A percentile compares a stretch with the other conserved stretches of the same genome.
Conservation (phyloP, 1,140 invertebrate genomes). For the Anadara kagoshimensis region DNA sequence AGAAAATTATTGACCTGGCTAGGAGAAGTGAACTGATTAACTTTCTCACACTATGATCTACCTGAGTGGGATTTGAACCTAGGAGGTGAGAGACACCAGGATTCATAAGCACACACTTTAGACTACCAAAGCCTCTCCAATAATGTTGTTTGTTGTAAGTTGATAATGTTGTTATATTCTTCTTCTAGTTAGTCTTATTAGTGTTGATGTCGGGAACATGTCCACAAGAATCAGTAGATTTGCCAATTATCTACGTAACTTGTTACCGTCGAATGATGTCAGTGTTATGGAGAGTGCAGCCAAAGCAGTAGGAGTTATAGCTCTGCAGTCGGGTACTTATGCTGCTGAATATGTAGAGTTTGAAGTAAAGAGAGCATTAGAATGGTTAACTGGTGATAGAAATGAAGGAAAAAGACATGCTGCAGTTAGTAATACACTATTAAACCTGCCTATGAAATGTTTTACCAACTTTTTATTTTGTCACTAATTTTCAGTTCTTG, state of each 20-base stretch:
- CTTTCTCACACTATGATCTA: too few species aligned
- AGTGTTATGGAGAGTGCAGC: slow-evolving; percentile 97
- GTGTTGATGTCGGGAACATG: slow-evolving; percentile 93
- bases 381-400: slow-evolving; percentile 90
- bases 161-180: neutral
- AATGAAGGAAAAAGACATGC: slow-evolving; percentile 93
- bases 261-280: slow-evolving; percentile 91
- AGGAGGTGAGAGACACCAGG: too few species aligned
- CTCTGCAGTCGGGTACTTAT: slow-evolving; percentile 92
- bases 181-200: slow-evolving; percentile 87
- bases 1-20: too few species aligned
- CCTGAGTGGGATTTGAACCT: too few species aligned
- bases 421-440: slow-evolving; percentile 78
- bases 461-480: too few species aligned
- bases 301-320: slow-evolving; percentile 93
- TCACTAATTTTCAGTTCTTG: too few species aligned
- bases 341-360: slow-evolving; percentile 97
- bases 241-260: slow-evolving; percentile 92
- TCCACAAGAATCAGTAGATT: slow-evolving; percentile 92
- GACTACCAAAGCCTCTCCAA: neutral
- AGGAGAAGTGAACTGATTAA: too few species aligned
- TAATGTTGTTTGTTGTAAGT: neutral
- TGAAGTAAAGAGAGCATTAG: slow-evolving; percentile 95
- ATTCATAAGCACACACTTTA: too few species aligned
- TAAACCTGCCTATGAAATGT: too few species aligned